Conservation (phyloP, 2,888 invertebrate genomes). For the Aporophyla lueneburgensis region DNA sequence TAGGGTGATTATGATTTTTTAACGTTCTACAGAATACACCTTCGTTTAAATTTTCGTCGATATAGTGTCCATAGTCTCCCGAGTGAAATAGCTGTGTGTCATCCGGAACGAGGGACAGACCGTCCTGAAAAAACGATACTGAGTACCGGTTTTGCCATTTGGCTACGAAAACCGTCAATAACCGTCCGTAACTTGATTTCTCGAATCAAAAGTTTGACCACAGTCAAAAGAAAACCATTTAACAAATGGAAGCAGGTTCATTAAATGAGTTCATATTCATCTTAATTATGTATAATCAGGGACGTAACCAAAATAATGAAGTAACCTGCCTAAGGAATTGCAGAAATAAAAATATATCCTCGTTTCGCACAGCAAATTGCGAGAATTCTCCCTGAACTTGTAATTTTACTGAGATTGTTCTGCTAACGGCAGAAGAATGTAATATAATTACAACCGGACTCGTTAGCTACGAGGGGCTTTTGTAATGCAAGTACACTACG, state of each 20-base stretch:
- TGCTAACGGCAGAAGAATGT: constrained; percentile 83
- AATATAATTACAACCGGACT: constrained; percentile 84
- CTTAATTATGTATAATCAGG: constrained; percentile 42
- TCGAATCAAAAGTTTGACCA: not conserved
- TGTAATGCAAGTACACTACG: constrained; percentile 67
- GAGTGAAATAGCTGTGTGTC: not conserved
- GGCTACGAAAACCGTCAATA: not conserved
- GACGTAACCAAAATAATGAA: constrained; percentile 49
- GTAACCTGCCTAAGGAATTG: constrained; percentile 34
- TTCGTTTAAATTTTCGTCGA: not conserved
- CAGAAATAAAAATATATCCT: constrained; percentile 57
- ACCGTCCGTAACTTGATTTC: not conserved
- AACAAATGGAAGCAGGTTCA: constrained; percentile 16
- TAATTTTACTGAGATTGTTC: constrained; percentile 86
- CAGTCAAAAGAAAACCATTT: constrained; percentile 7
- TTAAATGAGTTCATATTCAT: constrained; percentile 34
- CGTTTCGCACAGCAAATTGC: constrained; percentile 66
- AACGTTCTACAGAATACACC: not conserved
- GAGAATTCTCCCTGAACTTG: constrained; percentile 77
- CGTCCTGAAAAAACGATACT: not conserved
- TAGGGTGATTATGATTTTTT: too few species aligned
- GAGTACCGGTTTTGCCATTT: not conserved
- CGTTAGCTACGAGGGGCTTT: constrained; percentile 77
- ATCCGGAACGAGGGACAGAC: not conserved
- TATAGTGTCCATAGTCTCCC: not conserved